Evolutionary conservation across 2,888 invertebrate species (phyloP), one percentile per base, ranked within the genome.

Genomic region (Cosmia pyralina): DNA sequence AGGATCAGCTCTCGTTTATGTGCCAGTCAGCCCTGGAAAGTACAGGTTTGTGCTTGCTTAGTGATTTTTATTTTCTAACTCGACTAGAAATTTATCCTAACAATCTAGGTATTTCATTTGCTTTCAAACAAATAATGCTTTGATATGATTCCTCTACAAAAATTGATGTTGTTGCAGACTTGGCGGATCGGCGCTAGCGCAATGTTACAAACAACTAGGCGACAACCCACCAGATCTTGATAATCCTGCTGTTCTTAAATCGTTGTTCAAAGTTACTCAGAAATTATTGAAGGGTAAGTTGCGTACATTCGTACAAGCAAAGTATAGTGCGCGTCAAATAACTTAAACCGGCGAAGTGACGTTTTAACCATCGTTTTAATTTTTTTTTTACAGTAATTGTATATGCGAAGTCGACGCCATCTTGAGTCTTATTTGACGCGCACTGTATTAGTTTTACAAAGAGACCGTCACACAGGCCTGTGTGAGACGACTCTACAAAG

Each of bases 171-270:
- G 41, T 83, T 81, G 5, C 87, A 97, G 99, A 71, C 95, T 99
- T 17, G 99, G 99, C 13, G 99, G 99, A 3, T 98, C 99, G 0
- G 98, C 99, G 0, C 94, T 99, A 59, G 99, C 99, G 0, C 99
- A 99, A 91, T 98, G 98, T 83, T 98, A 97, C 92, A 97, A 97
- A 68, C 99, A 99, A 93, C 96, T 99, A 57, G 99, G 99, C 11
- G 96, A 98, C 82, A 96, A 96, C 68, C 96, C 97, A 48, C 98
- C 99, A 0, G 99, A 99, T 94, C 94, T 99, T 7, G 97, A 98
- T 81, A 93, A 97, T 69, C 97, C 98, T 0, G 91, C 95, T 34
- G 90, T 97, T 48, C 96, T 99, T 19, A 97, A 97, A 72, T 96
- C 97, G 67, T 97, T 98, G 0, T 99, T 99, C 91, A 97, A 97